Base-by-base conservation (phyloP, 2,888 invertebrate genomes). In the Drosophila ustulata region DNA sequence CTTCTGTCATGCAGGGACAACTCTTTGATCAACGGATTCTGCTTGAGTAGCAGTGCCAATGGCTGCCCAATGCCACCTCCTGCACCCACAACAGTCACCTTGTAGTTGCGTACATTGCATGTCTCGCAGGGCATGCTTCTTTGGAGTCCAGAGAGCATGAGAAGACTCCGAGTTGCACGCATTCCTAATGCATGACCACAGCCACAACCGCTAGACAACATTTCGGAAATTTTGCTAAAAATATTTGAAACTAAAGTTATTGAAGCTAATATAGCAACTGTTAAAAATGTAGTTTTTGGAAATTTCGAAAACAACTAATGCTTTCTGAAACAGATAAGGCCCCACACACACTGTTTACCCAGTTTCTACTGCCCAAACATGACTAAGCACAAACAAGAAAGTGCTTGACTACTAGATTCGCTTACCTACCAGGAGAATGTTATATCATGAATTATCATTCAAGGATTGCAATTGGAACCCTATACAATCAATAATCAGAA, bases 61-160 rank as follows among this genome's bases (percentile, higher is more conserved):
- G 99, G 98, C 93, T 99, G 98, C 0, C 99, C 99, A 89, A 99
- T 99, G 55, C 99, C 99, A 61, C 99, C 99, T 78, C 96, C 95
- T 0, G 98, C 99, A 51, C 99, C 99, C 91, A 98, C 95, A 64
- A 99, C 97, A 66, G 97, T 96, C 43, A 77, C 78, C 59, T 75
- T 78, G 13, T 43, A 66, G 23, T 47, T 25, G 9, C 55, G 55
- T 8, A 56, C 55, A 13, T 8, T 32, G n/a, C 18, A 18, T 9
- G 3, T 32, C 0, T 9, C 32, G 8, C 4, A n/a, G 4, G n/a
- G 11, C n/a, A 37, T 8, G 4, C 4, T 4, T 2, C 1, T 7
- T 51, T 13, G n/a, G 13, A 25, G 3, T 3, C 25, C n/a, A 25
- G 9, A 45, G 4, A 25, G 5, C 25, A 5, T n/a, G 3, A 45